Evolutionary conservation across 2,113 vertebrate species (phyloP), one percentile per base, ranked within the genome.

Genomic region (Callithrix jacchus): DNA sequence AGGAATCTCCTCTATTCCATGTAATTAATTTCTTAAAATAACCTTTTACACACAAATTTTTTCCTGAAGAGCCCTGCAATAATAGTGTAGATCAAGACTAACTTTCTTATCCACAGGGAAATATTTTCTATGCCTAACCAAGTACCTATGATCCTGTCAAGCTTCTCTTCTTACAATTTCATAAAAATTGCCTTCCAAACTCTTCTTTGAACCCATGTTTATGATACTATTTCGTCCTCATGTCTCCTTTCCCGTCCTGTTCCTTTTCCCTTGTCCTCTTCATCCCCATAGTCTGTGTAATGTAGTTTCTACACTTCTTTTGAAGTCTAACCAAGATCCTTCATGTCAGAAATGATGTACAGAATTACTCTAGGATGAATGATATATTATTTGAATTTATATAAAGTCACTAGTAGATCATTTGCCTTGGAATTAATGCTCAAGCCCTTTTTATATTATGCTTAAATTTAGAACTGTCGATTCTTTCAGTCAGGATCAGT

Each of bases 381-480:
- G 6, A 56, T 61, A 2, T 6, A 2, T 58, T 56, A 17, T 17
- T 42, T 84, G 81, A 32, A 85, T 21, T 70, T 77, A 0, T n/a
- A 89, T 49, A 45, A 90, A 89, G 17, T 58, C 61, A 42, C 30
- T 40, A 82, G 21, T 47, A 96, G 20, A 54, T 4, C 71, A 61
- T 32, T 45, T 47, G 30, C 47, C 93, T 87, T 68, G 82, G 5
- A 49, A 49, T 92, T 85, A 56, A 64, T 91, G 27, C 47, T 92
- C 20, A 91, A 73, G 4, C 2, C 17, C 74, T 54, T 92, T 66
- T 21, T 47, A 77, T 47, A 47, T 5, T 64, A 14, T 52, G 3
- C 2, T 96, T 95, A 30, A 66, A 82, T 96, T 87, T 79, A 52
- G 87, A 92, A 47, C 35, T 79, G 40, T 49, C 42, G 35, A 84